Evolutionary conservation across 2,113 vertebrate species (phyloP).

Genomic region (zebrafish (Danio rerio)): DNA sequence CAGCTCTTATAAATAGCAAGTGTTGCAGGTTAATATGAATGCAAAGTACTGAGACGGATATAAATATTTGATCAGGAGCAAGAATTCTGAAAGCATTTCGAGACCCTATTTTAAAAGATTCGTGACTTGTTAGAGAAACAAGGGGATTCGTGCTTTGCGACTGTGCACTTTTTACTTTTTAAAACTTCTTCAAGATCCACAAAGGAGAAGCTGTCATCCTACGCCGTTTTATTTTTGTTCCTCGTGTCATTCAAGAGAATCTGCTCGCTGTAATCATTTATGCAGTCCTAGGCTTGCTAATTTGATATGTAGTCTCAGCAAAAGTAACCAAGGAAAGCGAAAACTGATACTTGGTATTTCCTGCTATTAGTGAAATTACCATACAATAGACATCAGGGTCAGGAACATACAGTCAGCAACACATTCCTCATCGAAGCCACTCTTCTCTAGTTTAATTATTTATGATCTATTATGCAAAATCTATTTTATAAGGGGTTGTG

Average conservation of each 20-base stretch:
- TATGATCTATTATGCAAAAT: no score
- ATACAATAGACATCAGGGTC: background rate
- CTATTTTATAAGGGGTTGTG: no score
- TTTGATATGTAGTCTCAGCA: background rate
- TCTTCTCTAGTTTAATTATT: no score
- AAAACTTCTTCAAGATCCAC: background rate
- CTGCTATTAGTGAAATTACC: background rate
- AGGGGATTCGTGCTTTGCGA: background rate
- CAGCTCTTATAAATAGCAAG: slow-evolving; percentile 65
- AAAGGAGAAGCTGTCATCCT: background rate
- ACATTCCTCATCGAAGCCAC: background rate
- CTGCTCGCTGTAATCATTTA: background rate
- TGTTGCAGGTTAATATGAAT: slow-evolving; percentile 46
- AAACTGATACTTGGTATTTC: background rate
- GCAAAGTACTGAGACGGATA: slow-evolving; percentile 59
- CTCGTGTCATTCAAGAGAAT: background rate
- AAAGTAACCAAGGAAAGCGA: background rate
- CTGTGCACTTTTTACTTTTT: background rate
- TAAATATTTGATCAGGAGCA: slow-evolving; percentile 67
- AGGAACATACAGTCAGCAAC: background rate
- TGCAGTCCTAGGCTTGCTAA: background rate
- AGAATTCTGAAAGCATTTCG: slow-evolving; percentile 48
- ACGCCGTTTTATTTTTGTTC: background rate
- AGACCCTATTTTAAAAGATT: slow-evolving; percentile 12
- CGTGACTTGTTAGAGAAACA: slow-evolving; percentile 13